Evolutionary conservation across 64 coral and sea anemone species (phyloP).

Genomic region (Catalaphyllia jardinei): DNA sequence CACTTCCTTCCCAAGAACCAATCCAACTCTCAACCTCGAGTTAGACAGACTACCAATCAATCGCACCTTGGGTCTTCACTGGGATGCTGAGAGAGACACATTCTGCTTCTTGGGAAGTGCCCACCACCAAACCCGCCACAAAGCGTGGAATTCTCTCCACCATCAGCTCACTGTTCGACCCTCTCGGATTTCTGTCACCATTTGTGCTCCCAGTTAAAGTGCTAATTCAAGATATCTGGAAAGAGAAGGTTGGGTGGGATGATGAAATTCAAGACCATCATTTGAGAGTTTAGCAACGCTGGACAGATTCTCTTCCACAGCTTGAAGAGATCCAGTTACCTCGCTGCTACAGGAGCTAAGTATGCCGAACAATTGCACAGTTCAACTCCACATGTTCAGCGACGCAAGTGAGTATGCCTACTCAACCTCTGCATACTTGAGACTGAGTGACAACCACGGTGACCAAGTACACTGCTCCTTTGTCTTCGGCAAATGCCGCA

Average conservation of each 20-base stretch:
- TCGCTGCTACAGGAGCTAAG: constrained; percentile 15
- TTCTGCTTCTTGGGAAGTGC: constrained; percentile 19
- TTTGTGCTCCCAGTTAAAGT: constrained; percentile 9
- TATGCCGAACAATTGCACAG: neutral
- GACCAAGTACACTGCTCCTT: constrained; percentile 18
- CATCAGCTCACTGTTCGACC: constrained; percentile 33
- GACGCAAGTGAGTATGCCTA: constrained; percentile 45
- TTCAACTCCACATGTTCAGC: constrained; percentile 14
- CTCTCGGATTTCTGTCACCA: constrained; percentile 28
- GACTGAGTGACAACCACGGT: neutral
- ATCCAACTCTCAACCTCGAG: constrained; percentile 12
- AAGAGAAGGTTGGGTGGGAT: constrained; percentile 13
- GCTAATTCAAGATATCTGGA: constrained; percentile 43
- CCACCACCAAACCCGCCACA: constrained; percentile 19
- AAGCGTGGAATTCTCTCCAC: constrained; percentile 53
- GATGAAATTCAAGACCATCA: constrained; percentile 1
- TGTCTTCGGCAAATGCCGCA: constrained; percentile 40
- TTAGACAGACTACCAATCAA: constrained; percentile 42
- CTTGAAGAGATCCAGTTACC: constrained; percentile 11
- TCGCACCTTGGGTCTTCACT: constrained; percentile 41
- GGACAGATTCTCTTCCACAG: neutral
- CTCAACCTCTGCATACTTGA: constrained; percentile 35
- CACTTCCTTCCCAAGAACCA: constrained; percentile 22
- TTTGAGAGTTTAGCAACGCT: constrained; percentile 1
- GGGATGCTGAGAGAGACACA: constrained; percentile 43